phyloP scores from a whole-genome alignment of 1,140 invertebrate species.

The Goniozus legneri region DNA sequence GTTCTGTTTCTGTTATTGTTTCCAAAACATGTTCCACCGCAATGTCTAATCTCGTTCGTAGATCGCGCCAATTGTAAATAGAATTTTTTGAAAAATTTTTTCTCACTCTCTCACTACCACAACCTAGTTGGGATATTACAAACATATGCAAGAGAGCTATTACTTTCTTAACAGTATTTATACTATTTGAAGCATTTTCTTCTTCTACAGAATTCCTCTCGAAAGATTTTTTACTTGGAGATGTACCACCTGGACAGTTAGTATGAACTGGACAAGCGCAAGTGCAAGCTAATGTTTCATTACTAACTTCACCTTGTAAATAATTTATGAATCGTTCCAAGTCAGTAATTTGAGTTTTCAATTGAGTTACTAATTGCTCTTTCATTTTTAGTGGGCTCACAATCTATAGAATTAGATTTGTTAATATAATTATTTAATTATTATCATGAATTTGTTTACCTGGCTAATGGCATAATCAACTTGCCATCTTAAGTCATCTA shows the following conservation, averaged over 20 bases:
- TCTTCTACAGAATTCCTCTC: constrained; percentile 33
- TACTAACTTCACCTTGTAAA: constrained; percentile 74
- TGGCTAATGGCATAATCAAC: constrained; percentile 72
- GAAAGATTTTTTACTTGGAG: constrained; percentile 39
- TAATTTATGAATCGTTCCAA: constrained; percentile 96
- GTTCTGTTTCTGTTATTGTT: constrained; percentile 57
- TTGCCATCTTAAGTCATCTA: constrained; percentile 77
- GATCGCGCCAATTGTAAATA: constrained; percentile 64
- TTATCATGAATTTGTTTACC: constrained; percentile 43
- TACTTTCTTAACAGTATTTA: constrained; percentile 77
- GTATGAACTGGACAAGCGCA: constrained; percentile 65
- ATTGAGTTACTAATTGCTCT: constrained; percentile 88
- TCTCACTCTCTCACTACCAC: constrained; percentile 69
- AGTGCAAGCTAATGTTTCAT: constrained; percentile 56
- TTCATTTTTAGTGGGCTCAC: constrained; percentile 95
- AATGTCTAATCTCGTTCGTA: constrained; percentile 88
- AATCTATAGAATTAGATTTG: constrained; percentile 61
- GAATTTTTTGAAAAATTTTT: constrained; percentile 77
- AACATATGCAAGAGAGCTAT: constrained; percentile 88
- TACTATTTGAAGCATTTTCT: constrained; percentile 54
- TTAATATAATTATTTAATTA: constrained; percentile 3
- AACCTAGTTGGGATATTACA: constrained; percentile 86
- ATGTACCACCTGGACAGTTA: constrained; percentile 22
- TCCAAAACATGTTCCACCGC: constrained; percentile 78
- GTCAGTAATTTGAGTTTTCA: constrained; percentile 96